Evolutionary conservation across 2,113 vertebrate genomes (phyloP).

Genomic region (Lycaon pictus): DNA sequence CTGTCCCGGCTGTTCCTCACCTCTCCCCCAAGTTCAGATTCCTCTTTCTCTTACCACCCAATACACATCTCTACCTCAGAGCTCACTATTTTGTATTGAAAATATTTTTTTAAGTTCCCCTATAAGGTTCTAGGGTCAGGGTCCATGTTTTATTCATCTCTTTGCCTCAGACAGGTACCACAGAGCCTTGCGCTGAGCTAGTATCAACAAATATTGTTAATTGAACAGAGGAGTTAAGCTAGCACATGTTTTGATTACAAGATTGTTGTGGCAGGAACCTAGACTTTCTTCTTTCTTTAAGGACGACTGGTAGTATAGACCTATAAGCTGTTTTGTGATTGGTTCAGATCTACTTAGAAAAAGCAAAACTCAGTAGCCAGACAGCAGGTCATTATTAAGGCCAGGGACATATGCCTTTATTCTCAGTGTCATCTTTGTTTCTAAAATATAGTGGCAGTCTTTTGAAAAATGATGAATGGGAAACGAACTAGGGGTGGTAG

Average conservation of each 20-base stretch:
- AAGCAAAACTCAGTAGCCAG: not conserved
- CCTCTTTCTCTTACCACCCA: not conserved
- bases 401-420: not conserved
- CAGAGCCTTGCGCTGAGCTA: not conserved
- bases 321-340: not conserved
- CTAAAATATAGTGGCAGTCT: not conserved
- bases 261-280: not conserved
- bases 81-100: slow-evolving; percentile 35
- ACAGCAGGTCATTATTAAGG: not conserved
- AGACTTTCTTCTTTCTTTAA: not conserved
- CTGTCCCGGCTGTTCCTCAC: not conserved
- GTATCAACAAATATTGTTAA: slow-evolving; percentile 22
- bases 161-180: not conserved
- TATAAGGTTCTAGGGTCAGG: not conserved
- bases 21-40: not conserved
- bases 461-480: not conserved
- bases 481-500: too few species aligned
- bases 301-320: not conserved
- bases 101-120: not conserved
- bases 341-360: not conserved
- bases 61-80: not conserved
- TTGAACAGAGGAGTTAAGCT: not conserved
- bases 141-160: slow-evolving; percentile 34
- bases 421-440: not conserved
- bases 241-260: not conserved